phyloP scores from a whole-genome alignment of 2,113 vertebrate genomes.

The Alligator sinensis region DNA sequence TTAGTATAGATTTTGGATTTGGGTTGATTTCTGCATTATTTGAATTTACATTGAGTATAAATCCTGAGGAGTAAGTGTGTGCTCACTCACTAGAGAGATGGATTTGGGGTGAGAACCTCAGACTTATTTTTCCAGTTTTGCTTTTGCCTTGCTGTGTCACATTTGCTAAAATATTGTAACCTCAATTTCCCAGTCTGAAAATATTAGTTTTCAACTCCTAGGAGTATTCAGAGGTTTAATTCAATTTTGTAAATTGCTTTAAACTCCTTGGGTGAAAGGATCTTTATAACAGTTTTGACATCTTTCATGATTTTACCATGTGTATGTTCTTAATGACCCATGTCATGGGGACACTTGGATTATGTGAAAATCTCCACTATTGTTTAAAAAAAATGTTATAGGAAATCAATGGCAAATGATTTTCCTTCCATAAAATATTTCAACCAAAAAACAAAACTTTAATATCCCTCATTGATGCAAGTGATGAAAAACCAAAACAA shows the following conservation, averaged over 20 bases:
- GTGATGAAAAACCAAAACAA: not conserved
- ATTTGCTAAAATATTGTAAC: not conserved
- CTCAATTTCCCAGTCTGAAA: not conserved
- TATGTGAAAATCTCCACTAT: not conserved
- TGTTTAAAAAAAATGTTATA: accelerated
- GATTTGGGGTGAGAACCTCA: not conserved
- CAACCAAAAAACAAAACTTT: not conserved
- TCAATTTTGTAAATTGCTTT: constrained; percentile 41
- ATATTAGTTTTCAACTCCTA: not conserved
- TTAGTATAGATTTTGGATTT: not conserved
- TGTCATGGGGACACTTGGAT: not conserved
- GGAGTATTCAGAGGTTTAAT: not conserved
- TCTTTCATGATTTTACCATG: not conserved
- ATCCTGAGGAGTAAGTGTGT: not conserved
- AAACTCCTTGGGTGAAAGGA: not conserved
- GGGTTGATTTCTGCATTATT: not conserved
- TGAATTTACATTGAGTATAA: not conserved
- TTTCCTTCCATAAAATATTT: not conserved
- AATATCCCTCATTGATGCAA: not conserved
- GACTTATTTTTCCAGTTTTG: not conserved
- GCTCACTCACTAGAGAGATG: not conserved
- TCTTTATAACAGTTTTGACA: not conserved
- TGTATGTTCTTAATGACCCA: not conserved
- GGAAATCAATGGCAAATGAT: not conserved
- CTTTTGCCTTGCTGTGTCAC: not conserved